Conservation (phyloP, 2,113 vertebrate species). For the Xenopus laevis region DNA sequence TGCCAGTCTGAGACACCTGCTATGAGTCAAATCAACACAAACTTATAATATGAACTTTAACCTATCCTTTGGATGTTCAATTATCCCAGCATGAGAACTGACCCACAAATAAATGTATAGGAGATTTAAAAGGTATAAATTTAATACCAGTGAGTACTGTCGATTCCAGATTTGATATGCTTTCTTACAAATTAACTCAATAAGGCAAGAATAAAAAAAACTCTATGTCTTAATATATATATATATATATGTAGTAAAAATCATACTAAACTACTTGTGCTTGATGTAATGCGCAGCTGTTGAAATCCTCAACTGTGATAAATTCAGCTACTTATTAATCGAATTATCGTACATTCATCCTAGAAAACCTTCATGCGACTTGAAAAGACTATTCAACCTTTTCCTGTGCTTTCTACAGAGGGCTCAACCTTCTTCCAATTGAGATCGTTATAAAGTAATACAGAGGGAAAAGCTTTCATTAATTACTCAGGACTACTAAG, state of each 20-base stretch:
- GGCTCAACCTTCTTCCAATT: conserved; percentile 88
- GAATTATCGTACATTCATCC: conserved; percentile 98
- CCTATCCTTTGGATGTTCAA: too few relatives aligned
- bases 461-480: conserved; percentile 77
- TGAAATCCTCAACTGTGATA: conserved; percentile 97
- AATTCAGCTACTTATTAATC: conserved; percentile 99
- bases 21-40: too few relatives aligned
- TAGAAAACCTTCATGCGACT: conserved; percentile 97
- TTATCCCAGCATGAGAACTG: too few relatives aligned
- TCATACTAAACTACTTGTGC: conserved; percentile 87
- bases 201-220: conserved; percentile 48
- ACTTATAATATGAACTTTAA: too few relatives aligned
- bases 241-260: conserved; percentile 53
- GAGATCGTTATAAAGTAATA: conserved; percentile 85
- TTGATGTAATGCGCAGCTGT: conserved; percentile 91
- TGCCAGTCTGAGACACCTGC: too few relatives aligned
- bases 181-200: too few relatives aligned
- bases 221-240: conserved; percentile 58
- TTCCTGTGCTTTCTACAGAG: conserved; percentile 76
- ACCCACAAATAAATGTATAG: too few relatives aligned
- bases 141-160: too few relatives aligned
- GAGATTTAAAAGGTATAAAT: too few relatives aligned
- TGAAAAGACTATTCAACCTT: conserved; percentile 91
- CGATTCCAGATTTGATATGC: too few relatives aligned
- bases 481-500: conserved; percentile 69